Evolutionary conservation across 2,888 invertebrate species (phyloP).

Genomic region (Hermodice carunculata): DNA sequence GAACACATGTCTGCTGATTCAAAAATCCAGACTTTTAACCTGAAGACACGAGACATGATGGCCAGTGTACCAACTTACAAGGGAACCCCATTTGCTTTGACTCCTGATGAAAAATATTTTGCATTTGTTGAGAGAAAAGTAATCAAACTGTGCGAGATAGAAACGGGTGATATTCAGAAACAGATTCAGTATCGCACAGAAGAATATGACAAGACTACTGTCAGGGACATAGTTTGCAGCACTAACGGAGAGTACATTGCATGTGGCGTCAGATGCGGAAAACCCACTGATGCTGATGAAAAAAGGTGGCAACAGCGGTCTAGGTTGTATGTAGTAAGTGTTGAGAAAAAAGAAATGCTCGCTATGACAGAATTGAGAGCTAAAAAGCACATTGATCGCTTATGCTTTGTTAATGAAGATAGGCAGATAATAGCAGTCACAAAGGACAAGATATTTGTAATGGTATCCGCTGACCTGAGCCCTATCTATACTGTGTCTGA

Average conservation of each 20-base stretch:
- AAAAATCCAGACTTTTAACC: conserved; percentile 21
- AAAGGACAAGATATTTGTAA: conserved; percentile 16
- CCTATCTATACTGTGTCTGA: too few species aligned
- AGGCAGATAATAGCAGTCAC: conserved; percentile 14
- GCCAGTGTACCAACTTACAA: conserved; percentile 11
- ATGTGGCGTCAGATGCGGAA: conserved; percentile 8
- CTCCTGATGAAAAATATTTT: conserved; percentile 17
- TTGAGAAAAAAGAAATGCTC: too few species aligned
- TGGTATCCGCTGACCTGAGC: too few species aligned
- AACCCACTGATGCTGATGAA: conserved; percentile 13
- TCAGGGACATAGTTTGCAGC: conserved; percentile 19
- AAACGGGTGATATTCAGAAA: conserved; percentile 22
- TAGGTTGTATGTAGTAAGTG: too few species aligned
- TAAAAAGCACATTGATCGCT: conserved; percentile 18
- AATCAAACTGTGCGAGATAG: conserved; percentile 21
- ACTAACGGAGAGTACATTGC: conserved; percentile 13
- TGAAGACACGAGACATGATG: conserved; percentile 23
- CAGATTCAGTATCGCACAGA: neutral
- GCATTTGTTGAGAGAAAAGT: conserved; percentile 4
- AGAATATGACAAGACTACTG: conserved; percentile 18
- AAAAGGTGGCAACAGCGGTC: too few species aligned
- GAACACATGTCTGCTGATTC: neutral
- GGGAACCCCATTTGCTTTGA: conserved; percentile 16
- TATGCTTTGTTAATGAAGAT: conserved; percentile 29
- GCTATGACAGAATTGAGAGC: too few species aligned